Evolutionary conservation across 2,888 invertebrate genomes (phyloP).

Genomic region (Antitype chi): DNA sequence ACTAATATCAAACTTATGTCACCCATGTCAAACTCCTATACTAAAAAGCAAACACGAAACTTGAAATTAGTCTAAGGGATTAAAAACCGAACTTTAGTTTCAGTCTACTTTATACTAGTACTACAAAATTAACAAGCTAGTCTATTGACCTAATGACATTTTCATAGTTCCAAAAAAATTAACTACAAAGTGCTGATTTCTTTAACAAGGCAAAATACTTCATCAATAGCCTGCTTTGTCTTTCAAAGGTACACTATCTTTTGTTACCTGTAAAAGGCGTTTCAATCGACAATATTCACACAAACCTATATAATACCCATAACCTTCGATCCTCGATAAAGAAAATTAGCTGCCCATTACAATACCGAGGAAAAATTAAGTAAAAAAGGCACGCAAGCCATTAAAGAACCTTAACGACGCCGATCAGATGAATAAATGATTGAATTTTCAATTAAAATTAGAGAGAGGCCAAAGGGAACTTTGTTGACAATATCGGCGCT

Average conservation of each 20-base stretch:
- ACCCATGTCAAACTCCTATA: no score
- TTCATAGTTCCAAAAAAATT: neutral
- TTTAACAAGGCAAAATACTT: slow-evolving; percentile 33
- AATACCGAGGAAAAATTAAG: slow-evolving; percentile 82
- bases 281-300: slow-evolving; percentile 35
- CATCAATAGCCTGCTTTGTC: slow-evolving; percentile 33
- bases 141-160: neutral
- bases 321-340: slow-evolving; percentile 72
- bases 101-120: neutral
- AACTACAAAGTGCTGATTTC: slow-evolving; percentile 13
- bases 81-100: no score
- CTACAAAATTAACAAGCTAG: neutral
- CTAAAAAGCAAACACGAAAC: no score
- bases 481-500: slow-evolving; percentile 82
- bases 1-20: no score
- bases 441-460: slow-evolving; percentile 90
- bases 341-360: slow-evolving; percentile 82
- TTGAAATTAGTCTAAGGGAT: no score
- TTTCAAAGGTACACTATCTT: slow-evolving; percentile 39
- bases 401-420: slow-evolving; percentile 86
- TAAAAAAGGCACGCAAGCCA: slow-evolving; percentile 81
- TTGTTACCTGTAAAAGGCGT: slow-evolving; percentile 35
- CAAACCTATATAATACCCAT: slow-evolving; percentile 56
- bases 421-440: slow-evolving; percentile 89
- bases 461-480: slow-evolving; percentile 78